Evolutionary conservation across 2,797 vertebrate genomes (phyloP).

Genomic region (Gallinago nigripennis): DNA sequence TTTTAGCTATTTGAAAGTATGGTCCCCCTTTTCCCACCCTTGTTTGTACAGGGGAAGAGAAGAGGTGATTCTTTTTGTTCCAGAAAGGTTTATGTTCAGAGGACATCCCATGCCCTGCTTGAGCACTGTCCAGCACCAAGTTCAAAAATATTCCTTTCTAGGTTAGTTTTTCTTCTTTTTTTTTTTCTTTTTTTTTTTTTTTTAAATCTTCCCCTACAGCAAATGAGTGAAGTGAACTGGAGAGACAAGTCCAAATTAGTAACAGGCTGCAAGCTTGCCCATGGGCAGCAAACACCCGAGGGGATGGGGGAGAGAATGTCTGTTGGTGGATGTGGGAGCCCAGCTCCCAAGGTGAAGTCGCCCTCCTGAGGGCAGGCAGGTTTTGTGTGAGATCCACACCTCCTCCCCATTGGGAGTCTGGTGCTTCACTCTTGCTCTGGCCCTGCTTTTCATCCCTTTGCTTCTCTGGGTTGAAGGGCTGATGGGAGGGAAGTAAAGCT

Average conservation of each 20-base stretch:
- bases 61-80: neutral
- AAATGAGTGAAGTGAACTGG: constrained; percentile 20
- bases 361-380: neutral
- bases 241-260: constrained; percentile 27
- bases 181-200: neutral
- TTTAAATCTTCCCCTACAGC: neutral
- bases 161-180: neutral
- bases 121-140: neutral
- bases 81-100: neutral
- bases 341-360: neutral
- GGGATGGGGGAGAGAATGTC: neutral
- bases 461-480: neutral
- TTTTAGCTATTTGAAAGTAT: neutral
- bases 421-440: neutral
- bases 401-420: neutral
- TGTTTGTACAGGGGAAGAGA: neutral
- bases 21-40: neutral
- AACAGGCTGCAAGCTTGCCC: neutral
- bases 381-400: neutral
- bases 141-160: neutral
- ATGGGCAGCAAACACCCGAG: neutral
- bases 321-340: neutral
- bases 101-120: neutral
- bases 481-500: neutral
- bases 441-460: neutral